These are phyloP conservation scores for Carcharodon carcharias DNA, from an alignment of 2,797 vertebrate species.

Conservation along the genomic window DNA sequence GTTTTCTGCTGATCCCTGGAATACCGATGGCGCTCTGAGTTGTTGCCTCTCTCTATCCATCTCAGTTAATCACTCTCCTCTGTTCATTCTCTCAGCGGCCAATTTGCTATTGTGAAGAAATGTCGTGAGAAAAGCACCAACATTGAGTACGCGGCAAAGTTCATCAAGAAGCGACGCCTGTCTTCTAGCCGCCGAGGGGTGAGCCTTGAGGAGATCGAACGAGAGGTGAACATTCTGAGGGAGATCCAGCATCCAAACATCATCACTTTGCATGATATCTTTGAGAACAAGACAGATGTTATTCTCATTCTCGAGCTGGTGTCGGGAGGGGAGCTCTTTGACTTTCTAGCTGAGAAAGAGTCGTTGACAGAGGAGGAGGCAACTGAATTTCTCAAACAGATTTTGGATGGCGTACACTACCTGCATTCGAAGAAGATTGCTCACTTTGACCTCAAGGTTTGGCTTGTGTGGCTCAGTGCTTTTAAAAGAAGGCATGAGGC, in stretches of 20 bases:
- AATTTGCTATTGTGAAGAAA: constrained; percentile 92
- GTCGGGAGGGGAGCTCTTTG: constrained; percentile 90
- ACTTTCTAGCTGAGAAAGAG: constrained; percentile 96
- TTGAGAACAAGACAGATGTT: constrained; percentile 95
- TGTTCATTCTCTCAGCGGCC: constrained; percentile 61
- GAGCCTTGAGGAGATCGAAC: constrained; percentile 92
- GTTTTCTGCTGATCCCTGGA: not conserved
- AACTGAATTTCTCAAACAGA: constrained; percentile 97
- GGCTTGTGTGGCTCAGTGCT: not conserved
- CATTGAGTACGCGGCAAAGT: constrained; percentile 84
- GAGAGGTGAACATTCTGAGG: constrained; percentile 90
- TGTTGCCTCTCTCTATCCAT: not conserved
- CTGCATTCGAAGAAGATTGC: constrained; percentile 91
- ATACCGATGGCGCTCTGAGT: not conserved
- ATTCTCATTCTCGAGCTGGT: constrained; percentile 96
- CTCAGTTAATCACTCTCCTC: not conserved
- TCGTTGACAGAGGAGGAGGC: constrained; percentile 94
- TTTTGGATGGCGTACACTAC: constrained; percentile 90
- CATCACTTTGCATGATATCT: constrained; percentile 94
- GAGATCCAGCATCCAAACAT: constrained; percentile 98
- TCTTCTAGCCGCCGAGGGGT: constrained; percentile 90
- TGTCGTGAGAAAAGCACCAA: constrained; percentile 76
- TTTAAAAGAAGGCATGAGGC: not conserved
- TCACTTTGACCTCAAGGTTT: constrained; percentile 95
- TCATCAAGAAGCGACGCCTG: constrained; percentile 93